phyloP scores from a whole-genome alignment of 2,888 invertebrate genomes.

The Frankliniella intonsa region DNA sequence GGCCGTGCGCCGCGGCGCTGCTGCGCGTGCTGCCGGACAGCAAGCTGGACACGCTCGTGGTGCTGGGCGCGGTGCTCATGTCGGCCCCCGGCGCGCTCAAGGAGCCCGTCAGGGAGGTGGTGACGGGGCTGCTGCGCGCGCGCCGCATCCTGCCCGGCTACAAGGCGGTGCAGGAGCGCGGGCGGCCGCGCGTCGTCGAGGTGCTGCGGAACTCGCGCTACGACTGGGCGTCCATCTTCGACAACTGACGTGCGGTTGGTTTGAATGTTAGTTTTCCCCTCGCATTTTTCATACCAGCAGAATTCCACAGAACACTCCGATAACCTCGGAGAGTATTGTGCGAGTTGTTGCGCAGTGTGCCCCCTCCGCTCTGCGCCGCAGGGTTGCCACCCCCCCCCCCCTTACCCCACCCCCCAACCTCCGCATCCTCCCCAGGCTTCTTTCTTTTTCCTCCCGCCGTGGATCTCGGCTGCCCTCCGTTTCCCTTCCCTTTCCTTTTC shows the following conservation, averaged over 20 bases:
- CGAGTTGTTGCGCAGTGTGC: too few relatives aligned
- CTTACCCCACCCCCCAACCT: too few relatives aligned
- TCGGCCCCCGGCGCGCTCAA: not conserved
- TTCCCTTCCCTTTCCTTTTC: not conserved
- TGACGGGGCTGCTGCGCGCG: not conserved
- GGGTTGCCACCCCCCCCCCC: too few relatives aligned
- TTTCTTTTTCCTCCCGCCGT: not conserved
- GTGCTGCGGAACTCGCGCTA: not conserved
- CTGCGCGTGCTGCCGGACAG: not conserved
- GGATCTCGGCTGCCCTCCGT: too few relatives aligned
- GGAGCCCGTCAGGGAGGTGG: not conserved
- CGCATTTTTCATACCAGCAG: too few relatives aligned
- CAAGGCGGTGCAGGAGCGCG: not conserved
- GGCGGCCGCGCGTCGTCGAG: not conserved
- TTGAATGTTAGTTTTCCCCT: too few relatives aligned
- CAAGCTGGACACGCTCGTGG: not conserved
- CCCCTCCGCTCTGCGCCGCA: too few relatives aligned
- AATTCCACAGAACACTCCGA: too few relatives aligned
- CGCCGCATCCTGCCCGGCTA: too few relatives aligned
- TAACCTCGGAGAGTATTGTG: too few relatives aligned
- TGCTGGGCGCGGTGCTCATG: not conserved
- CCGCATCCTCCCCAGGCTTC: not conserved
- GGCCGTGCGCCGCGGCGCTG: not conserved
- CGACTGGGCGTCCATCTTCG: slow-evolving; percentile 1
- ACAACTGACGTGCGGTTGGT: too few relatives aligned